Conservation (phyloP, 2,888 invertebrate species). For the Rhamnusium bicolor region DNA sequence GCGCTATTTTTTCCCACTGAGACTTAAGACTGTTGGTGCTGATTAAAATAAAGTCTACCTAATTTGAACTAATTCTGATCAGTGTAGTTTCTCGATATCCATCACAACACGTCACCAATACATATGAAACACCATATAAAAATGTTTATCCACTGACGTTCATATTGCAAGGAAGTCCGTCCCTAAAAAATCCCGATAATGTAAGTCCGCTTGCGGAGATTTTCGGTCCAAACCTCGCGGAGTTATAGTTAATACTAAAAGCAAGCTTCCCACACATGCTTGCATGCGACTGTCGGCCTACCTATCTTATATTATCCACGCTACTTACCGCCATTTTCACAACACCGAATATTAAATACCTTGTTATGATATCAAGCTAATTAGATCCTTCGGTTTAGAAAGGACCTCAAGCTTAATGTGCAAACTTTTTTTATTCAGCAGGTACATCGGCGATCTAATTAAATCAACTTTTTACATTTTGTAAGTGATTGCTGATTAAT, state of each 20-base stretch:
- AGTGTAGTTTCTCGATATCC: neutral
- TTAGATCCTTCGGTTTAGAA: conserved; percentile 20
- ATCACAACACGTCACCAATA: conserved; percentile 23
- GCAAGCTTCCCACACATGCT: conserved; percentile 53
- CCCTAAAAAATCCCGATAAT: conserved; percentile 6
- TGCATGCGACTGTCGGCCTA: conserved; percentile 49
- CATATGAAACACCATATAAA: conserved; percentile 5
- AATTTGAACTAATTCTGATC: neutral
- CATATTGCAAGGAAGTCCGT: neutral
- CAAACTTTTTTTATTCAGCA: neutral
- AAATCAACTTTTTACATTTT: neutral
- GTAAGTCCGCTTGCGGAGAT: conserved; percentile 28
- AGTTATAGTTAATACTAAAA: conserved; percentile 56
- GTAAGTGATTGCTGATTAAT: conserved; percentile 2
- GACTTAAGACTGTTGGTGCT: neutral
- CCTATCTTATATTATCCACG: conserved; percentile 54
- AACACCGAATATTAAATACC: conserved; percentile 33
- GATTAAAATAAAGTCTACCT: neutral
- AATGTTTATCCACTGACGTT: neutral
- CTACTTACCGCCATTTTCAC: conserved; percentile 50
- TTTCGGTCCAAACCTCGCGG: conserved; percentile 54
- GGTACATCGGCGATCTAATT: conserved; percentile 1
- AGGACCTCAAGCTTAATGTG: neutral
- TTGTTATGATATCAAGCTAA: conserved; percentile 27
- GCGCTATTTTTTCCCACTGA: too few species aligned